Evolutionary conservation across 1,140 invertebrate genomes (phyloP).

Genomic region (Asbolus verrucosus): DNA sequence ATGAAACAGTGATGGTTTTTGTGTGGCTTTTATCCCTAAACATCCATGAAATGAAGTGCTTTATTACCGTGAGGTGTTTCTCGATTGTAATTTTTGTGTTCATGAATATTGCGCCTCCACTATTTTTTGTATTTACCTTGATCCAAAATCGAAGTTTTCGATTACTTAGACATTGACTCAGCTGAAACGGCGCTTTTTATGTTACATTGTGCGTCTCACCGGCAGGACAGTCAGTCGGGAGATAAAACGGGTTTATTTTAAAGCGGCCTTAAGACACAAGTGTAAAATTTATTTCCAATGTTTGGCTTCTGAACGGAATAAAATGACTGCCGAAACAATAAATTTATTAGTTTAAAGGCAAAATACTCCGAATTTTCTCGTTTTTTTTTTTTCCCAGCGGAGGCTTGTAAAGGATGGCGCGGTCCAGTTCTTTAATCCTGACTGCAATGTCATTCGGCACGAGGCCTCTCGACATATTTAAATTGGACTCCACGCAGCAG

Average conservation of each 20-base stretch:
- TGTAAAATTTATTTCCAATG: constrained; percentile 36
- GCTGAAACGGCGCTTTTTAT: constrained; percentile 49
- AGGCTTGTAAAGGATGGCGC: neutral
- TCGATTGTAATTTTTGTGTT: constrained; percentile 49
- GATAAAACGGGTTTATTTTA: constrained; percentile 43
- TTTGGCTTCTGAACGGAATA: constrained; percentile 15
- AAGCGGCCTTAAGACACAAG: constrained; percentile 26
- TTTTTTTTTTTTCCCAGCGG: neutral
- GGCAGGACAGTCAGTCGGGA: no score
- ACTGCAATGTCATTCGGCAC: neutral
- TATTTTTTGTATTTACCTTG: constrained; percentile 52
- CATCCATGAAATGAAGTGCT: constrained; percentile 57
- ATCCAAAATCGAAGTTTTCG: constrained; percentile 52
- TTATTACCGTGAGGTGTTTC: constrained; percentile 52
- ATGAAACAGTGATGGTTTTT: constrained; percentile 47
- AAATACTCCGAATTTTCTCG: neutral
- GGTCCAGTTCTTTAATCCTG: neutral
- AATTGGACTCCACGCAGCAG: constrained; percentile 20
- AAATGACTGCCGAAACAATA: constrained; percentile 5
- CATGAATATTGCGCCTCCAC: constrained; percentile 44
- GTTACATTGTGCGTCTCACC: constrained; percentile 43
- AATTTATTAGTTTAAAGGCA: constrained; percentile 1
- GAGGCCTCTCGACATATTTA: constrained; percentile 24
- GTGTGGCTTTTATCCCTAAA: constrained; percentile 50
- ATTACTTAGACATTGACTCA: constrained; percentile 54